Evolutionary conservation across 2,113 vertebrate species (phyloP), one percentile per base, ranked within the genome.

Genomic region (Planiliza haematocheilus): DNA sequence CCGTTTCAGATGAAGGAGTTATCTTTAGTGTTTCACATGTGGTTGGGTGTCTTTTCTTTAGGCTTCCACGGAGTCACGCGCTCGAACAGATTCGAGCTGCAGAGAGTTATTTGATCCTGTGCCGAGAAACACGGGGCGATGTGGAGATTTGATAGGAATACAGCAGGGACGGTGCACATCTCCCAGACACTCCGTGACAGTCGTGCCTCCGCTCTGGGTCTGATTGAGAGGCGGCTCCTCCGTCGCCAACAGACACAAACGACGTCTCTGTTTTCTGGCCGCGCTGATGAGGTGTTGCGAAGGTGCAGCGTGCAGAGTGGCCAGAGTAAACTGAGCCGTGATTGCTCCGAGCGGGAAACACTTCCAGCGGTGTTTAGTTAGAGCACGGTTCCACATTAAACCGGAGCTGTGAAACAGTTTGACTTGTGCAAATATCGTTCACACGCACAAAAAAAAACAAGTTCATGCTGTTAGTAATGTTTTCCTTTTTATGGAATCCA

Each of bases 401-500:
- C 58, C 50, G 0, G 69, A 86, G 67, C 61, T 72, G 76, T 70
- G 71, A 84, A 81, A 83, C 65, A 43, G 74, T 83, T 83, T 68
- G 73, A 76, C 70, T 71, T 74, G 77, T 75, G 57, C 49, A 87
- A 79, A 88, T 68, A 84, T 68, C 70, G 65, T 45, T 78, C 81
- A 49, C 37, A 84, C 57, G 3, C 2, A 30, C 5, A 30, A 30
- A 62, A 58, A 4, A 48, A 61, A 62, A 85, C 77, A 67, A n/a
- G 43, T 65, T 70, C 83, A 81, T 18, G 78, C 72, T 80, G 79
- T 76, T 79, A n/a, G 72, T 59, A 52, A 83, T 89, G 79, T 82
- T 84, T 85, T 84, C 50, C 71, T 91, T 82, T 93, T 89, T 87
- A 90, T 87, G 76, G 77, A 85, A 92, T 91, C 85, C 81, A 83